A percentile compares a stretch with the other conserved stretches of the same genome.
phyloP scores from a whole-genome alignment of 2,113 vertebrate genomes.

The Pavo muticus region DNA sequence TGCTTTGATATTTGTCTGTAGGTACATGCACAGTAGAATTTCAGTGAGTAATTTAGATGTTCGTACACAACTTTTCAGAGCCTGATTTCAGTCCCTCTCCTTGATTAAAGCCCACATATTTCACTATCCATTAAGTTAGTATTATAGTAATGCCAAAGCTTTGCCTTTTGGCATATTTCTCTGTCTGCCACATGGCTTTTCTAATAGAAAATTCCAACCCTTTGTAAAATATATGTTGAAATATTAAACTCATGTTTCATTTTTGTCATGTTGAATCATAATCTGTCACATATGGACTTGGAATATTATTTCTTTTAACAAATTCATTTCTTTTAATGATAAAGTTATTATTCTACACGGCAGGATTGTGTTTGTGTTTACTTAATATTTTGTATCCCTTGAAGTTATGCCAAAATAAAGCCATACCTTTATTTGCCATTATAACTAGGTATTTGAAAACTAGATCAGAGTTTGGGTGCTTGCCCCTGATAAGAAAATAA shows the following conservation, averaged over 20 bases:
- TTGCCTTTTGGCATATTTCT: background rate
- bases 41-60: conserved; percentile 4
- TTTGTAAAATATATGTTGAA: background rate
- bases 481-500: conserved; percentile 47
- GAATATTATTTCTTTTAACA: conserved; percentile 23
- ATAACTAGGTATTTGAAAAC: conserved; percentile 34
- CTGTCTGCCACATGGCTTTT: background rate
- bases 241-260: background rate
- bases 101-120: conserved; percentile 25
- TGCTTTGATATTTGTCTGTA: conserved; percentile 46
- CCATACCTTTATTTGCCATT: conserved; percentile 8
- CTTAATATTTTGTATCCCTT: background rate
- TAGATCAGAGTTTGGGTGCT: conserved; percentile 40
- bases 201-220: background rate
- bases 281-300: background rate
- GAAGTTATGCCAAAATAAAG: conserved; percentile 16
- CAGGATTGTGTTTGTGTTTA: background rate
- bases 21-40: conserved; percentile 19
- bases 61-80: conserved; percentile 10
- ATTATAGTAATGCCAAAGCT: background rate
- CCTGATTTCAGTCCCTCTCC: conserved; percentile 28
- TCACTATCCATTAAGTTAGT: background rate
- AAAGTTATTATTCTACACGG: background rate
- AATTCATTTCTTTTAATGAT: background rate
- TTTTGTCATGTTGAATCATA: conserved; percentile 10